Evolutionary conservation across 2,888 invertebrate species (phyloP).

Genomic region (Amphipoea lucens): DNA sequence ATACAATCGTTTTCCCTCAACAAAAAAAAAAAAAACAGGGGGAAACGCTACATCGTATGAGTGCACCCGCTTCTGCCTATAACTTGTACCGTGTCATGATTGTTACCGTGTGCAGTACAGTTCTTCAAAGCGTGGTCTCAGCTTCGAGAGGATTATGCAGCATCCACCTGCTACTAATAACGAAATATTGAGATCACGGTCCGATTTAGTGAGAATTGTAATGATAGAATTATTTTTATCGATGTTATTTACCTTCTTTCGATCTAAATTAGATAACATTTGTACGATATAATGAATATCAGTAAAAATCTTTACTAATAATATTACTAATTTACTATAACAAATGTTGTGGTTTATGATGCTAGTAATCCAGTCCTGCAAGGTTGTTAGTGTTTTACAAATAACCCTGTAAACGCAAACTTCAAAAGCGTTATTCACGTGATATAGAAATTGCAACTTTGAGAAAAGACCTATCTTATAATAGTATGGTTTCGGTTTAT

Average conservation of each 20-base stretch:
- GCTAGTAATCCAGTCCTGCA: too few species aligned
- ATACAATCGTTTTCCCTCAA: neutral
- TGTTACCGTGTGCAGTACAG: constrained; percentile 58
- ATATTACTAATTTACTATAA: too few species aligned
- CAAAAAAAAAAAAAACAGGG: neutral
- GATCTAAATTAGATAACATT: neutral
- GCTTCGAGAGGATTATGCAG: constrained; percentile 35
- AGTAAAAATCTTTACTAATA: too few species aligned
- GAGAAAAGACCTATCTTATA: too few species aligned
- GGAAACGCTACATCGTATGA: neutral
- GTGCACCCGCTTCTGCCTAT: neutral
- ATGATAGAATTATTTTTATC: neutral
- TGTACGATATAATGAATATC: neutral
- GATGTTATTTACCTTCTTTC: neutral
- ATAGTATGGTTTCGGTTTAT: too few species aligned
- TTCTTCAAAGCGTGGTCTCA: constrained; percentile 48
- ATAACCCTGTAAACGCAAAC: too few species aligned
- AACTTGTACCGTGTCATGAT: constrained; percentile 24
- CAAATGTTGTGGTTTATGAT: too few species aligned
- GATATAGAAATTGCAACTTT: too few species aligned
- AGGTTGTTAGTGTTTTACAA: too few species aligned
- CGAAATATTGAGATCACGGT: constrained; percentile 38
- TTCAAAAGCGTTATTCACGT: too few species aligned
- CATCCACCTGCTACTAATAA: constrained; percentile 54
- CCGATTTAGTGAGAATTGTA: constrained; percentile 13